These are phyloP conservation scores for Sphaeramia orbicularis DNA, from an alignment of 2,797 vertebrate species.

Conservation along the genomic window DNA sequence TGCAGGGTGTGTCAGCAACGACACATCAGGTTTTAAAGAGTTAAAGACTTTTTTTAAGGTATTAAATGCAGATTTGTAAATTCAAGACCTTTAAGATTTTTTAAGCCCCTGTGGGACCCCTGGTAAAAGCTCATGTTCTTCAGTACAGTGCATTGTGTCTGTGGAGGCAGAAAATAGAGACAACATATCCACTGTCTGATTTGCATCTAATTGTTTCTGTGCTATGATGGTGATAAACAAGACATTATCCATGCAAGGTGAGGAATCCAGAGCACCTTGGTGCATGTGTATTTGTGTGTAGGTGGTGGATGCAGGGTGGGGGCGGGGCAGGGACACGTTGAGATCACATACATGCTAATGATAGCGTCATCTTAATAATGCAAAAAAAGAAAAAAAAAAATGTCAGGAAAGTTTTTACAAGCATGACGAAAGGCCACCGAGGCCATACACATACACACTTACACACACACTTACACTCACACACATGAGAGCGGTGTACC, in stretches of 20 bases:
- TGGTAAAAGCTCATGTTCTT: neutral
- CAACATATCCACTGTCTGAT: slow-evolving; percentile 35
- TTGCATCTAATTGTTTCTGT: slow-evolving; percentile 76
- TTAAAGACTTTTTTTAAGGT: no score
- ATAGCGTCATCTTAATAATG: slow-evolving; percentile 81
- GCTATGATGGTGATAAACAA: slow-evolving; percentile 80
- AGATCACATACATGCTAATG: slow-evolving; percentile 80
- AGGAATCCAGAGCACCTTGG: slow-evolving; percentile 60
- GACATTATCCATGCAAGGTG: slow-evolving; percentile 82
- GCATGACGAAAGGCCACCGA: slow-evolving; percentile 51
- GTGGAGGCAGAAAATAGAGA: slow-evolving; percentile 9
- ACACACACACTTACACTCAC: slow-evolving; percentile 9
- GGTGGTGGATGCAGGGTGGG: slow-evolving; percentile 60
- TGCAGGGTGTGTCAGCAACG: no score
- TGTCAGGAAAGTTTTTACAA: slow-evolving; percentile 85
- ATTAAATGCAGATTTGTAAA: no score
- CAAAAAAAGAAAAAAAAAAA: slow-evolving; percentile 57
- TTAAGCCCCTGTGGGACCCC: no score
- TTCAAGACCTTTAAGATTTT: no score
- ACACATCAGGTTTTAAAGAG: no score
- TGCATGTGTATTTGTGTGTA: slow-evolving; percentile 4
- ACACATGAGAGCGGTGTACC: slow-evolving; percentile 37
- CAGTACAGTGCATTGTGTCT: slow-evolving; percentile 1
- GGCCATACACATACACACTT: slow-evolving; percentile 18
- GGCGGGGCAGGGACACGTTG: slow-evolving; percentile 69